Evolutionary conservation across 2,888 invertebrate species (phyloP), one percentile per base, ranked within the genome.

Genomic region (Drosophila niveifrons): DNA sequence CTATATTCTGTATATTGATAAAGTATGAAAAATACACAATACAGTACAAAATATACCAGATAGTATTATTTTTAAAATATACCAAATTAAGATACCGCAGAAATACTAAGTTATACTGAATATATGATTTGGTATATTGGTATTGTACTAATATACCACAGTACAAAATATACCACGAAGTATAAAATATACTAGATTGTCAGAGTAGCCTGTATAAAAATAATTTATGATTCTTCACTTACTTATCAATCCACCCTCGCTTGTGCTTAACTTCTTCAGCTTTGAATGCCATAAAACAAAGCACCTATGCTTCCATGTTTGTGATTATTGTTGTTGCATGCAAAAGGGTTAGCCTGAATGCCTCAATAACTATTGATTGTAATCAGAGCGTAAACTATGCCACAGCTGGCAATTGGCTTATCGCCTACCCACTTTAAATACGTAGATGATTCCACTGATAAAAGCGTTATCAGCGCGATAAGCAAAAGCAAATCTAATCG

Each of bases 401-500:
- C 44, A 28, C 50, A 72, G 57, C 48, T 72, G 72, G 29, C 53
- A 23, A 18, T 18, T 8, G 13, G 13, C 48, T 55, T 76, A 58
- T 76, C 46, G 17, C 18, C 3, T 0, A 10, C 8, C 36, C 36
- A 6, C 6, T 23, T 11, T 8, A 15, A 41, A 41, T 17, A 36
- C 10, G 31, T 31, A 31, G 7, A 34, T 13, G 15, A 9, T 13
- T 13, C 23, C 7, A 15, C 10, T 7, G 58, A 47, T 52, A 34
- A 17, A 1, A 0, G n/a, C 8, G 39, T 48, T 50, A 77, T 57
- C 52, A 28, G 31, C 7, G n/a, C 23, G 39, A 52, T 41, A 58
- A 34, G 31, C 6, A 43, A 72, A 18, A 53, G n/a, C 4, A 31
- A 11, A 23, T 36, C 11, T 17, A 4, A 11, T 18, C 15, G 41